A percentile compares a stretch with the other conserved stretches of the same genome.
These are phyloP conservation scores for Loripinus fragilis DNA, from an alignment of 2,888 invertebrate species.

Conservation along the genomic window DNA sequence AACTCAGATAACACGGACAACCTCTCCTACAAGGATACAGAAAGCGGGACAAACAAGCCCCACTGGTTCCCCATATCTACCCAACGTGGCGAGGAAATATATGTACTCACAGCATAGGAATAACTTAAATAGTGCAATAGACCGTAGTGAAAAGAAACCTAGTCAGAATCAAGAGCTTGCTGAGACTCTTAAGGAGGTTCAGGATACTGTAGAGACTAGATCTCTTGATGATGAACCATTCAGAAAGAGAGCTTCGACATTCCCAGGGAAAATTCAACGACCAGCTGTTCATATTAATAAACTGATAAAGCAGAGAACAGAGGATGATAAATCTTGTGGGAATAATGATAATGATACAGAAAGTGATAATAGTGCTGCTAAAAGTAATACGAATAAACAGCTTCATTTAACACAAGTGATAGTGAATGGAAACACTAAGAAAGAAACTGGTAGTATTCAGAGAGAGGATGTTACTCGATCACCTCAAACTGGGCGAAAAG, in stretches of 20 bases:
- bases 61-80: conserved; percentile 26
- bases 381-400: neutral
- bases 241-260: conserved; percentile 52
- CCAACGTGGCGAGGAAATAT: conserved; percentile 47
- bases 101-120: neutral
- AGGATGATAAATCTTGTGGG: neutral
- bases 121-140: neutral
- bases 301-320: conserved; percentile 6
- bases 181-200: neutral
- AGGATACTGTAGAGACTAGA: neutral
- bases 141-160: neutral
- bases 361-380: neutral
- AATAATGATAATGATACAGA: neutral
- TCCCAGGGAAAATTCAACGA: conserved; percentile 48
- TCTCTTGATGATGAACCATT: conserved; percentile 32
- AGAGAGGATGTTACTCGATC: neutral
- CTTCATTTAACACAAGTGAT: neutral
- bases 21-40: conserved; percentile 24
- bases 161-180: neutral
- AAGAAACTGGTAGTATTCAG: neutral
- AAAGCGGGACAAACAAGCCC: conserved; percentile 6
- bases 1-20: conserved; percentile 33
- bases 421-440: no score
- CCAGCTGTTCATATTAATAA: conserved; percentile 31
- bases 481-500: neutral